phyloP scores from a whole-genome alignment of 1,140 invertebrate species.

The Aphidius ervi region DNA sequence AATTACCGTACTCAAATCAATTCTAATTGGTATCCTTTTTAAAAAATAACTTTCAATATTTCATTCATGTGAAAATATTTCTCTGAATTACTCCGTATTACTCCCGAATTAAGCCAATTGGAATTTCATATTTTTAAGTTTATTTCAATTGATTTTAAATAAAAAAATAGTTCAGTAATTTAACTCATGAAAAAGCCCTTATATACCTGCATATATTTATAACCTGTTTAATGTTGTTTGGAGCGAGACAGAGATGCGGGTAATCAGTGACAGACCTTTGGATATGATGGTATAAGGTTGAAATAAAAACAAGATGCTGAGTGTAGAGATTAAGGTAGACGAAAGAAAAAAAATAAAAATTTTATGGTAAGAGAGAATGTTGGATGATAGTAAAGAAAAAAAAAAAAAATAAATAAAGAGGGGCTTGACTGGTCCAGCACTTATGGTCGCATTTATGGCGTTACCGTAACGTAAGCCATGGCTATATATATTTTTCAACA shows the following conservation, averaged over 20 bases:
- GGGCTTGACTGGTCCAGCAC: not conserved
- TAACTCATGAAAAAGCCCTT: no score
- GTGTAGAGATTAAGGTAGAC: not conserved
- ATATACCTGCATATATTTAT: slow-evolving; percentile 8
- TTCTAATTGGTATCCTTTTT: no score
- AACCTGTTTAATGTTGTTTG: slow-evolving; percentile 31
- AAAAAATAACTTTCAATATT: no score
- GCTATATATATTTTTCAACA: not conserved
- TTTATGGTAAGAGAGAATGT: no score
- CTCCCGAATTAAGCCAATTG: no score
- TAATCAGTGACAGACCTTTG: not conserved
- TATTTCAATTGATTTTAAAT: no score
- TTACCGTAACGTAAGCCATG: not conserved
- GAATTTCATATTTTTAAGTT: no score
- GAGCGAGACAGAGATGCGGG: slow-evolving; percentile 21
- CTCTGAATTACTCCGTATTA: no score
- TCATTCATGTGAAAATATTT: no score
- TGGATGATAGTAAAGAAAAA: not conserved
- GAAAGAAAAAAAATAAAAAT: not conserved
- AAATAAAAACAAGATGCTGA: not conserved
- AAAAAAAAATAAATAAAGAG: not conserved
- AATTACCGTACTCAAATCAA: no score
- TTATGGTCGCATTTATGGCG: slow-evolving; percentile 28
- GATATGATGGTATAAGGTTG: not conserved
- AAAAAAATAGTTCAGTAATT: no score